Percentiles rank a stretch among this genome's conserved stretches.
phyloP scores from a whole-genome alignment of 2,888 invertebrate genomes.

The Macaria liturata region DNA sequence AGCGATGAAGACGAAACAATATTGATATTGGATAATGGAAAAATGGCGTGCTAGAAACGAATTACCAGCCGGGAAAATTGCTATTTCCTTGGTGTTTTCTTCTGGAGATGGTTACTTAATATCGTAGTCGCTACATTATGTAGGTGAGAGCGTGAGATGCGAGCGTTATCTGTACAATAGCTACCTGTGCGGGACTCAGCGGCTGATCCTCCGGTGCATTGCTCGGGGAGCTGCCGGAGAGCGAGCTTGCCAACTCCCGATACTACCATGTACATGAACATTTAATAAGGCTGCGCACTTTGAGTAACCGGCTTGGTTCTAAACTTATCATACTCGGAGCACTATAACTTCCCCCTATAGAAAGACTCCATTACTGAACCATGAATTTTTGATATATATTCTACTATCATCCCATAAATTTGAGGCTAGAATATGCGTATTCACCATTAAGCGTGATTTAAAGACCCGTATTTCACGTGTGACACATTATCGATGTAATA shows the following conservation, averaged over 20 bases:
- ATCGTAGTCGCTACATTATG: constrained; percentile 43
- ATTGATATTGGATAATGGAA: constrained; percentile 81
- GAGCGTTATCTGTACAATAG: constrained; percentile 29
- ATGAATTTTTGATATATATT: constrained; percentile 64
- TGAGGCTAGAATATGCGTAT: constrained; percentile 70
- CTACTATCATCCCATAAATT: constrained; percentile 68
- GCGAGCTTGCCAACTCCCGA: constrained; percentile 36
- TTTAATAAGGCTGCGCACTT: constrained; percentile 38
- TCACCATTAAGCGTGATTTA: constrained; percentile 77
- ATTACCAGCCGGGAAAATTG: constrained; percentile 72
- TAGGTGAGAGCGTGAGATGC: constrained; percentile 30
- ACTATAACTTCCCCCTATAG: constrained; percentile 42
- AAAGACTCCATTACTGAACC: constrained; percentile 46
- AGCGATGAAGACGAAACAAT: constrained; percentile 77
- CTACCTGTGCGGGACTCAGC: constrained; percentile 21
- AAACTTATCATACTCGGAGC: constrained; percentile 40
- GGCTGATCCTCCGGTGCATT: constrained; percentile 32
- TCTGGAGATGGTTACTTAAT: constrained; percentile 60
- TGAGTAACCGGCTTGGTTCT: constrained; percentile 37
- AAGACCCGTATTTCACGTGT: constrained; percentile 64
- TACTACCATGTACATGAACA: constrained; percentile 36
- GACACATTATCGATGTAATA: constrained; percentile 63
- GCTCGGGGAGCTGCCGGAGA: constrained; percentile 20
- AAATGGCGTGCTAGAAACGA: constrained; percentile 74
- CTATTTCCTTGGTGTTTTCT: constrained; percentile 70